Evolutionary conservation across 2,113 vertebrate genomes (phyloP).

Genomic region (Callionymus lyra): DNA sequence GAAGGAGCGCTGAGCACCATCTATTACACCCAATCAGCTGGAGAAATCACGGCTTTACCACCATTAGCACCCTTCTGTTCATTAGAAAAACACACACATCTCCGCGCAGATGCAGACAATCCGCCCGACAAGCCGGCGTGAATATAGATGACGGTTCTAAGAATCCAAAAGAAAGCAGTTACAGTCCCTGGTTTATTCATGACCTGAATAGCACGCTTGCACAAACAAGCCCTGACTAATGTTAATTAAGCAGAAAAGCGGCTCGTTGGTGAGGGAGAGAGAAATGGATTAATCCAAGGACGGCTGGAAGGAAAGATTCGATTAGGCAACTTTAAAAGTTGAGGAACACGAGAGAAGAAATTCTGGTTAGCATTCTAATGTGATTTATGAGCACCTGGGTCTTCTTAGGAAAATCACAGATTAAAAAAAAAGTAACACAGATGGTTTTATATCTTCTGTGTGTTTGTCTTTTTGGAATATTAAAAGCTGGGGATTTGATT

Average conservation of each 20-base stretch:
- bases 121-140: constrained; percentile 28
- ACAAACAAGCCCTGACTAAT: constrained; percentile 56
- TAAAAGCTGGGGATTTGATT: no score
- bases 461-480: no score
- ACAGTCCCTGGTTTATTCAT: constrained; percentile 57
- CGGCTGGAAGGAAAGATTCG: constrained; percentile 23
- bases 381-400: no score
- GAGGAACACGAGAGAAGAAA: no score
- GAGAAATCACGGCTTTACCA: constrained; percentile 58
- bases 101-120: constrained; percentile 23
- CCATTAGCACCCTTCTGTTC: constrained; percentile 53
- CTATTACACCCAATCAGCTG: constrained; percentile 58
- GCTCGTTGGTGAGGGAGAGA: constrained; percentile 31
- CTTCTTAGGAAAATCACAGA: no score
- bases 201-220: constrained; percentile 52
- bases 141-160: constrained; percentile 37
- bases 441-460: no score
- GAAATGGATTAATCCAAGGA: constrained; percentile 42
- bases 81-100: constrained; percentile 26
- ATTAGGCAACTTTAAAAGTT: constrained; percentile 14
- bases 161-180: constrained; percentile 54
- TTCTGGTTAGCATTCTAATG: no score
- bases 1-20: constrained; percentile 53
- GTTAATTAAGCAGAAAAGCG: constrained; percentile 58
- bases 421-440: no score